phyloP scores from a whole-genome alignment of 2,888 invertebrate genomes.

The Vandiemenella viatica region DNA sequence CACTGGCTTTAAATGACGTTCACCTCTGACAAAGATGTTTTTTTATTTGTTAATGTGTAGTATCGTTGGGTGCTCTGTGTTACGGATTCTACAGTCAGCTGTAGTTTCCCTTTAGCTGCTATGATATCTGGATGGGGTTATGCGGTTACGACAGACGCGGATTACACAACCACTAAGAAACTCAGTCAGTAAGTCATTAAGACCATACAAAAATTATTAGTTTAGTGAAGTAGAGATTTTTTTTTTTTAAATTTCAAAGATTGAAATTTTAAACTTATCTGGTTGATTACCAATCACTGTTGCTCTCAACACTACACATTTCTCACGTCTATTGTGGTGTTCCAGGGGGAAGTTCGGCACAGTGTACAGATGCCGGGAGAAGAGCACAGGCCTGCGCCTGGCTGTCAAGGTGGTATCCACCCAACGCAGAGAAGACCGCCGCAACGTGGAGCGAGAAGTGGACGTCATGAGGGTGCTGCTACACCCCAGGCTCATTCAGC shows the following conservation, averaged over 20 bases:
- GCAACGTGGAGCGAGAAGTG: slow-evolving; percentile 88
- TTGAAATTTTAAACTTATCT: neutral
- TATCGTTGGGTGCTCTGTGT: too few relatives aligned
- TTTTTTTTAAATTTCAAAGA: neutral
- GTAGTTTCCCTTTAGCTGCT: too few relatives aligned
- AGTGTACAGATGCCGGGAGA: slow-evolving; percentile 83
- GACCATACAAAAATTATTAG: neutral
- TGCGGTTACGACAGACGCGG: too few relatives aligned
- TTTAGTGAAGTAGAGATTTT: neutral
- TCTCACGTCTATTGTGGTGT: neutral
- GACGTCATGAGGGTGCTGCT: slow-evolving; percentile 91
- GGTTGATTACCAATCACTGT: neutral
- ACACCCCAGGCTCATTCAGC: slow-evolving; percentile 88
- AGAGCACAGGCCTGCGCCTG: slow-evolving; percentile 57
- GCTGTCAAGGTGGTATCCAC: slow-evolving; percentile 90
- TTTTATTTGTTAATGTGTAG: too few relatives aligned
- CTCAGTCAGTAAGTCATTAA: too few relatives aligned
- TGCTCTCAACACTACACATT: neutral
- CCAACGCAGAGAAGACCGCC: slow-evolving; percentile 67
- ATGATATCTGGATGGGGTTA: too few relatives aligned
- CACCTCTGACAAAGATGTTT: too few relatives aligned
- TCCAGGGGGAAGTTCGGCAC: slow-evolving; percentile 91
- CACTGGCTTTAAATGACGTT: neutral
- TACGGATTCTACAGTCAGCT: too few relatives aligned
- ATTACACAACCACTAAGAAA: too few relatives aligned